Conservation (phyloP, 2,113 vertebrate species). For the Ammospiza nelsoni region DNA sequence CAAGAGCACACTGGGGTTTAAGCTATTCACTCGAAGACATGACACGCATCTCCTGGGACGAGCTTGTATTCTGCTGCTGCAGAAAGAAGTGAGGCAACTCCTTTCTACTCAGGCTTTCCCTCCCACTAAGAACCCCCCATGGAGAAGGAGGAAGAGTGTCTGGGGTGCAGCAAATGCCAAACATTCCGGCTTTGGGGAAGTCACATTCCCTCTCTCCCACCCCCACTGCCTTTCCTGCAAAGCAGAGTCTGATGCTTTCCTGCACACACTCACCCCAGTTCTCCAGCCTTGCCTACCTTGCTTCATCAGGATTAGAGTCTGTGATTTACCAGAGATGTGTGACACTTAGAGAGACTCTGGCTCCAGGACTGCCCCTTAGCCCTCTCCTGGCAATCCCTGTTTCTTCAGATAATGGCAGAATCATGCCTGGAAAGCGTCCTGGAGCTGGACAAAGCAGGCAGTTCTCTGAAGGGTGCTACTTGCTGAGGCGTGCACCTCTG, state of each 20-base stretch:
- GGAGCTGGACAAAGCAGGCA: not conserved
- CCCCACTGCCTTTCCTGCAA: slow-evolving; percentile 7
- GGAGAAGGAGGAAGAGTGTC: slow-evolving; percentile 37
- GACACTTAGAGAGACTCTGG: not conserved
- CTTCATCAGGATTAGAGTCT: not conserved
- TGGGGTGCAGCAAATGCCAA: slow-evolving; percentile 45
- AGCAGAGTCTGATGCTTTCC: not conserved
- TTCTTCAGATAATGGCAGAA: not conserved
- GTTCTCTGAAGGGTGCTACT: not conserved
- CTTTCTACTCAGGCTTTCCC: not conserved
- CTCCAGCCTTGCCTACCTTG: not conserved
- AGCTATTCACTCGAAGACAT: not conserved
- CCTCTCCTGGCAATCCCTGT: not conserved
- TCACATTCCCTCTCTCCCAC: not conserved
- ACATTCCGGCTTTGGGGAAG: slow-evolving; percentile 39
- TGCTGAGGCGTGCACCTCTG: not conserved
- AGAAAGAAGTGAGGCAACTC: slow-evolving; percentile 33
- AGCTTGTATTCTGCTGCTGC: not conserved
- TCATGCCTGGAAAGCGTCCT: not conserved
- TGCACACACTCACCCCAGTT: rapidly evolving
- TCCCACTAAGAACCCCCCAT: slow-evolving; percentile 37
- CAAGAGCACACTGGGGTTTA: not conserved
- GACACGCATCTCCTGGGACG: not conserved
- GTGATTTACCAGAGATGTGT: not conserved
- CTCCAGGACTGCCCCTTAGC: not conserved